Base-by-base conservation (phyloP, 2,888 invertebrate species). In the Dioctria linearis region DNA sequence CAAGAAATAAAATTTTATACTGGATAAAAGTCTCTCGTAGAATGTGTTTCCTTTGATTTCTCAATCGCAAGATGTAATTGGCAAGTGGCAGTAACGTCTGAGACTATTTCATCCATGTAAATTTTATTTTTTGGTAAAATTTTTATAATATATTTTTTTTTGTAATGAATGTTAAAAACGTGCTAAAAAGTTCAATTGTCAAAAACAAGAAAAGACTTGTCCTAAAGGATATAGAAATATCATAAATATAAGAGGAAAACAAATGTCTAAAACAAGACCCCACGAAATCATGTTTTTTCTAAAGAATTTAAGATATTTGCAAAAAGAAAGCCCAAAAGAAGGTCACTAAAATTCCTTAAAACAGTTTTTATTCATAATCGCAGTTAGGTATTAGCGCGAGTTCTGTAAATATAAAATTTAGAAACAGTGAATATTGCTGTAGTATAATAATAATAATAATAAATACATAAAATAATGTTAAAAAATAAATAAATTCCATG, bases 371-470 rank as follows among this genome's bases (percentile, higher is more conserved):
- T 25, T 25, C 25, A 25, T 25, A 25, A 25, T 25, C 25, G 25
- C 25, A 25, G 2, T 2, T 25, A 25, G 25, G 9, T 43, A 13
- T 25, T 46, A 67, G 67, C 2, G 46, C 63, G 65, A 65, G n/a
- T 59, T 67, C 46, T 67, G 67, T 67, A 67, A 67, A 67, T 67
- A 67, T 49, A 46, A 11, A 25, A 42, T 46, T 43, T 67, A 67
- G 49, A 43, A 67, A 25, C 67, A 67, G 67, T 67, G 67, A 25
- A 43, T 49, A 67, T 67, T 67, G 67, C 67, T 67, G 67, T 46
- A 25, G 13, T 46, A 67, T 49, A 43, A 46, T 43, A 67, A 25
- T 25, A 25, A 25, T 25, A 25, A 25, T 25, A 25, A 25, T 25
- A 25, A 25, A 25, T 25, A 25, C 25, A 25, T 25, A 25, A 25